These are phyloP conservation scores for Erithacus rubecula DNA, from an alignment of 2,797 vertebrate species.

Conservation along the genomic window DNA sequence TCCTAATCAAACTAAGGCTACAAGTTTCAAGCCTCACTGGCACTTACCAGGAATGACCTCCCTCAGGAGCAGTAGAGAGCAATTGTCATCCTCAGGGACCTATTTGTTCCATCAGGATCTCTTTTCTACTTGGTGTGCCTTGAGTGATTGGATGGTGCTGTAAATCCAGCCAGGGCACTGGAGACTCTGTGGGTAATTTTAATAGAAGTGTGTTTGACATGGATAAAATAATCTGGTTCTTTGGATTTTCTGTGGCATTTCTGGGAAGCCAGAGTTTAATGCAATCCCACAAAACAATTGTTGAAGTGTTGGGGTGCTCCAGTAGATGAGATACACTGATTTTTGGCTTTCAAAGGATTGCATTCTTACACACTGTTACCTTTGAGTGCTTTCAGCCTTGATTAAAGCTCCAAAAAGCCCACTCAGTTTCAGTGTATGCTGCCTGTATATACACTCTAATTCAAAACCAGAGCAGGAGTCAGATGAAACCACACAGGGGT, in stretches of 20 bases:
- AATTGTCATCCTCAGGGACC: not conserved
- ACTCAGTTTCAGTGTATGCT: not conserved
- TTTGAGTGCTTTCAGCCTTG: not conserved
- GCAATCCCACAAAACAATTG: not conserved
- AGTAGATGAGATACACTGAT: not conserved
- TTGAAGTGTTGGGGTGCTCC: not conserved
- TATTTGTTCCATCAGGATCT: not conserved
- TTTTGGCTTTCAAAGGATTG: not conserved
- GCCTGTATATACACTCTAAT: not conserved
- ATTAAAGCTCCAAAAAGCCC: not conserved
- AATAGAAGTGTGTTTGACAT: not conserved
- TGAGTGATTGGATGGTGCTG: not conserved
- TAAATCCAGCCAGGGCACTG: not conserved
- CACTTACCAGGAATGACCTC: not conserved
- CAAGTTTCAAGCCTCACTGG: not conserved
- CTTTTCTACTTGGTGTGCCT: not conserved
- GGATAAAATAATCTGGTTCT: not conserved
- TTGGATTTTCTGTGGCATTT: not conserved
- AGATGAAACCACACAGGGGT: not conserved
- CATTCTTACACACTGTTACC: not conserved
- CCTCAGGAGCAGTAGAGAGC: not conserved
- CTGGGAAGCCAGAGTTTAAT: not conserved
- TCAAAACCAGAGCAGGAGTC: not conserved
- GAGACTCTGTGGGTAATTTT: not conserved
- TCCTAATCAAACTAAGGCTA: not conserved